Conservation (phyloP, 2,888 invertebrate genomes). For the Aphodius granarius region DNA sequence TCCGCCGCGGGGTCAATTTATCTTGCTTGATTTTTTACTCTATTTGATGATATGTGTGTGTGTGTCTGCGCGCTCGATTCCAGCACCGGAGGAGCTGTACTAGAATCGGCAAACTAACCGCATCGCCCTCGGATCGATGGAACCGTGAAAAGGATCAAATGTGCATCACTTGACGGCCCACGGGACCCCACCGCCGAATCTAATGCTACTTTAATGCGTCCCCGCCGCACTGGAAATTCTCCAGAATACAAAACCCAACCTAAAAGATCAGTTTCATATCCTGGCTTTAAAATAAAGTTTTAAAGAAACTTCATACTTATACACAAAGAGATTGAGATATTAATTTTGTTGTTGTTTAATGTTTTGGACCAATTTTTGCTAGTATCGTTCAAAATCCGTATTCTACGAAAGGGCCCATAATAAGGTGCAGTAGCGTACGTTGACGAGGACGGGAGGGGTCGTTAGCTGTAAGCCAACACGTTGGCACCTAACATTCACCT, state of each 20-base stretch:
- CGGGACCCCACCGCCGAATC: not conserved
- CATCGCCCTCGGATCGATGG: not conserved
- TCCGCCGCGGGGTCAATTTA: not conserved
- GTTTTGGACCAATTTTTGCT: too few species aligned
- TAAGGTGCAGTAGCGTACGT: not conserved
- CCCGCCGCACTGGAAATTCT: not conserved
- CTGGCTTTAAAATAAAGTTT: too few species aligned
- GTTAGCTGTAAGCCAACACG: not conserved
- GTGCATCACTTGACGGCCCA: not conserved
- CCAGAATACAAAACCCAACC: not conserved
- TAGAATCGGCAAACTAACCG: not conserved
- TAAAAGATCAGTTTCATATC: not conserved
- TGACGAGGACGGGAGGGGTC: not conserved
- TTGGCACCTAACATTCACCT: not conserved
- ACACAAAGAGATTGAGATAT: too few species aligned
- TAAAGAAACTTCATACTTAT: too few species aligned
- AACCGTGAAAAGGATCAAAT: not conserved
- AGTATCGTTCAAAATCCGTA: too few species aligned
- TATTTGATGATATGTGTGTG: not conserved
- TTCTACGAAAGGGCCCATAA: too few species aligned
- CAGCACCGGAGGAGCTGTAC: too few species aligned
- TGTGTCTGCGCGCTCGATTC: not conserved
- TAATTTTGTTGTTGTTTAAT: too few species aligned
- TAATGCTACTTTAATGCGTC: not conserved
- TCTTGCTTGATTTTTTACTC: not conserved